These are phyloP conservation scores for Naso thynnoides DNA, from an alignment of 2,797 vertebrate species.

Conservation along the genomic window DNA sequence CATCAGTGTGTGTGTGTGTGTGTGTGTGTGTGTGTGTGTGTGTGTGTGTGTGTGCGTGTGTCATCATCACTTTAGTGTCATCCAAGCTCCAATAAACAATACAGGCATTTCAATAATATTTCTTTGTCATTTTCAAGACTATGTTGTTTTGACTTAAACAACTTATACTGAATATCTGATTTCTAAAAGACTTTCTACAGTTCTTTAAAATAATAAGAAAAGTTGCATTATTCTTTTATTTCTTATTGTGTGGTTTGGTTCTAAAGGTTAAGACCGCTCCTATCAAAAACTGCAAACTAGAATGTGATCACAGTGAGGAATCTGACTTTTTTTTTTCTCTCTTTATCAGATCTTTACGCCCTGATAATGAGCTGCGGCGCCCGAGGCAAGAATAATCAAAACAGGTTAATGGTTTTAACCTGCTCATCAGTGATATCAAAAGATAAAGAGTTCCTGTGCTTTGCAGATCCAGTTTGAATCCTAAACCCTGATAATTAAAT, in stretches of 20 bases:
- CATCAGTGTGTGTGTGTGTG: slow-evolving; percentile 36
- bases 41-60: slow-evolving; percentile 54
- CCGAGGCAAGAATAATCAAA: slow-evolving; percentile 29
- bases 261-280: background rate
- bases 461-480: background rate
- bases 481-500: background rate
- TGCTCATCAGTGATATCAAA: slow-evolving; percentile 6
- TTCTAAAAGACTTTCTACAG: background rate
- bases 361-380: slow-evolving; percentile 8
- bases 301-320: background rate
- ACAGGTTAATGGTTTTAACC: slow-evolving; percentile 15
- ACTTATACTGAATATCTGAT: background rate
- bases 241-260: background rate
- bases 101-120: background rate
- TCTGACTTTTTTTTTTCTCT: background rate
- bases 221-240: background rate
- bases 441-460: slow-evolving; percentile 5
- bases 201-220: background rate
- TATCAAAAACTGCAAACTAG: background rate
- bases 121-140: background rate
- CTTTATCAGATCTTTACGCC: slow-evolving; percentile 1
- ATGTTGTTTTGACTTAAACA: background rate
- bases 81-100: background rate
- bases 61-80: slow-evolving; percentile 20
- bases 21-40: slow-evolving; percentile 54